phyloP scores from a whole-genome alignment of 2,888 invertebrate species.

The Amiota mariae region DNA sequence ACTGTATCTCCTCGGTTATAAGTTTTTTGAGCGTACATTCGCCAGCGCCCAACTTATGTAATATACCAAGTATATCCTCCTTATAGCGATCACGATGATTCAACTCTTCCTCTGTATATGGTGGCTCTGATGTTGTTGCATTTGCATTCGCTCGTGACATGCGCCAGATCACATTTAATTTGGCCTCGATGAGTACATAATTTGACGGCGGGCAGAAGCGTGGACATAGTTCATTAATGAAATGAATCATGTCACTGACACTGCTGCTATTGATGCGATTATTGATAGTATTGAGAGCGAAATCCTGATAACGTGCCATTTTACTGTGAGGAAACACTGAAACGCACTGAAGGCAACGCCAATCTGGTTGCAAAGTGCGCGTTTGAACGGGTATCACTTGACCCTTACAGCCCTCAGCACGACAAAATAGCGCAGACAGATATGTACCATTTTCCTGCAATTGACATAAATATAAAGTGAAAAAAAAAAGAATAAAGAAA shows the following conservation, averaged over 20 bases:
- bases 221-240: constrained; percentile 71
- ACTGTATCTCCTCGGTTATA: constrained; percentile 68
- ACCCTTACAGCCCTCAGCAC: constrained; percentile 73
- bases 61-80: constrained; percentile 68
- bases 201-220: constrained; percentile 71
- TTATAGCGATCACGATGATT: constrained; percentile 70
- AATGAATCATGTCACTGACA: constrained; percentile 70
- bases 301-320: constrained; percentile 71
- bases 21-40: constrained; percentile 71
- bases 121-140: constrained; percentile 57
- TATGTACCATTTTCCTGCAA: constrained; percentile 71
- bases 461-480: neutral
- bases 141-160: constrained; percentile 65
- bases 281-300: constrained; percentile 70
- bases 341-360: constrained; percentile 80
- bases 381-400: constrained; percentile 77
- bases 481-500: too few species aligned
- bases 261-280: constrained; percentile 69
- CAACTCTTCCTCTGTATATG: constrained; percentile 52
- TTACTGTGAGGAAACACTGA: constrained; percentile 66
- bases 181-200: constrained; percentile 72
- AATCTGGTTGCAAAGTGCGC: constrained; percentile 76
- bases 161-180: constrained; percentile 72
- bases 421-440: constrained; percentile 71
- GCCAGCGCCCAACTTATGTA: constrained; percentile 71